Base-by-base conservation (phyloP, 2,888 invertebrate genomes). In the Oxyteleia sp. region DNA sequence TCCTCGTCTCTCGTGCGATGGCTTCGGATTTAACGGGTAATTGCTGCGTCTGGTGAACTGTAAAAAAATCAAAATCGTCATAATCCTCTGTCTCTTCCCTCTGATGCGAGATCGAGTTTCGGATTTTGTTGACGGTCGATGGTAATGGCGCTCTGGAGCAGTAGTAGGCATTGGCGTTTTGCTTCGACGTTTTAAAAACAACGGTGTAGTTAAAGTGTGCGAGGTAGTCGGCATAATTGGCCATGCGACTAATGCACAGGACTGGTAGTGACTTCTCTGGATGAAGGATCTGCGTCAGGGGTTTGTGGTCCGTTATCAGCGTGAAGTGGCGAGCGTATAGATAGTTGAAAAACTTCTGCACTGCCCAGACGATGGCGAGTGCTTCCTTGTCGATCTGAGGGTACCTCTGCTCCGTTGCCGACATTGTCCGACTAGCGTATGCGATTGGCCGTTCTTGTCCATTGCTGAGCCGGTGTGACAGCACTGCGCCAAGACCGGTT, bases 1-100 rank as follows among this genome's bases (percentile, higher is more conserved):
- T 79, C 1, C 55, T 16, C 4, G 71, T 79, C 23, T 79, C 63
- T n/a, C 47, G 38, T 10, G 63, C 63, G 11, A 79, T 79, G 18
- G 18, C 8, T 26, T 47, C 51, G 1, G 79, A 61, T 4, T 47
- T 38, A 8, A 71, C 64, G 23, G 69, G 57, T 10, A 71, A 57
- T 16, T 79, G 63, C 4, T 55, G 43, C 10, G 71, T 64, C 45
- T 79, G 63, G 15, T 38, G 8, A 10, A 59, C 16, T 11, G 29
- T 45, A 7, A 38, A 38, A 8, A n/a, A n/a, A n/a, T n/a, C n/a
- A n/a, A n/a, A n/a, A n/a, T n/a, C n/a, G n/a, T n/a, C n/a, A n/a
- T n/a, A n/a, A n/a, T n/a, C n/a, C n/a, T n/a, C n/a, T n/a, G n/a
- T n/a, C n/a, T n/a, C n/a, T n/a, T n/a, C n/a, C n/a, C n/a, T n/a